Evolutionary conservation across 2,888 invertebrate genomes (phyloP), one percentile per base, ranked within the genome.

Genomic region (Diaphora mendica): DNA sequence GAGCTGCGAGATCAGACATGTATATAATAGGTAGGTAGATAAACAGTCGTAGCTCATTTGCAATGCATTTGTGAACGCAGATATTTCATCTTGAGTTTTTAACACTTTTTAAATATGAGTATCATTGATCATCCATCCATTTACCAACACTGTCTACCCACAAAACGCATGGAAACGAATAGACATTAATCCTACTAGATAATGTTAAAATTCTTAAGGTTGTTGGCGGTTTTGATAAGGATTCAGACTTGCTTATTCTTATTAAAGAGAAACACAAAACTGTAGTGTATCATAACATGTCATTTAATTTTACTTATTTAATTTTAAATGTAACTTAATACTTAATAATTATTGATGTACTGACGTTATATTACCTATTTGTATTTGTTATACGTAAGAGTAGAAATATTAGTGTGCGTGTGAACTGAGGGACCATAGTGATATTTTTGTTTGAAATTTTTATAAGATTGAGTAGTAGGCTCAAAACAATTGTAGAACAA

Each of bases 301-400:
- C 80, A 69, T 74, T 79, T 70, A 70, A 62, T 71, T 82, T 89
- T 89, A 81, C 86, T 86, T 89, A 84, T 86, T 88, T 88, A 89
- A 89, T 89, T 90, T 87, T 89, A 85, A 42, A 82, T 86, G 89
- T 88, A 87, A 86, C 86, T 86, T 76, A 86, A 90, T 88, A 87
- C 87, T 86, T 86, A 79, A 85, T 87, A 82, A 88, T 85, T 89
- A 88, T 88, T 89, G 88, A 87, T 90, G 91, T 90, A 92, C 85
- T 89, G 86, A 90, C 85, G 89, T 91, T 91, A 85, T 89, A 80
- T 85, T 81, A 74, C 73, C 72, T 78, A 73, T 88, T 88, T 90
- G 89, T 89, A 88, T 87, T 87, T 55, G 55, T 87, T 88, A 48
- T 48, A 48, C 48, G 20, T 48, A 48, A 48, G 0, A 20, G 48